These are phyloP conservation scores for Anas platyrhynchos DNA, from an alignment of 2,113 vertebrate species.

Conservation along the genomic window DNA sequence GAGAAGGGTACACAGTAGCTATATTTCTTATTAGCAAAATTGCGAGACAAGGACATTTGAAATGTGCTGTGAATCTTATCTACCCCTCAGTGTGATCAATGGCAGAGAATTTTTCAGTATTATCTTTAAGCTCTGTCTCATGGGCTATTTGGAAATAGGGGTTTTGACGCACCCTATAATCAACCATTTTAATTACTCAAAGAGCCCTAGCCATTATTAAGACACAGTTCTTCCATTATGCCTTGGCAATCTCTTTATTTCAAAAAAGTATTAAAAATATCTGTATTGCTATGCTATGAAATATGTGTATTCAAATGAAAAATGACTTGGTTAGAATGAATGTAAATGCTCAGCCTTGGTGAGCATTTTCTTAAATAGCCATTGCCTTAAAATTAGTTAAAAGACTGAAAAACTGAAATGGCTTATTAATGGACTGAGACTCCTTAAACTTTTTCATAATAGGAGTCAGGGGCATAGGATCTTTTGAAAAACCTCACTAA, in stretches of 20 bases:
- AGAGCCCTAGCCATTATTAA: not conserved
- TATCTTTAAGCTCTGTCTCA: not conserved
- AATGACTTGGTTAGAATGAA: not conserved
- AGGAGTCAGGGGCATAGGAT: slow-evolving; percentile 14
- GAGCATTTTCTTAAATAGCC: slow-evolving; percentile 17
- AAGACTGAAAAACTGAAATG: slow-evolving; percentile 39
- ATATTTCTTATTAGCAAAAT: not conserved
- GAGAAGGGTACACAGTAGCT: not conserved
- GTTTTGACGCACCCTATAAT: not conserved
- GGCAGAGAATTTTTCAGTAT: not conserved
- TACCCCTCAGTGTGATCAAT: not conserved
- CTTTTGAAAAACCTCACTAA: slow-evolving; percentile 47
- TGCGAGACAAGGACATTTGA: not conserved
- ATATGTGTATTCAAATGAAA: not conserved
- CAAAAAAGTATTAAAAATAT: not conserved
- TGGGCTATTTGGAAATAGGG: not conserved
- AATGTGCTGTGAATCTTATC: not conserved
- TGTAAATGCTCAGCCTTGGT: not conserved
- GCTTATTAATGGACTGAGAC: slow-evolving; percentile 62
- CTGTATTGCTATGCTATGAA: not conserved
- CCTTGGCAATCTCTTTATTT: not conserved
- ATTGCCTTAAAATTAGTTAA: slow-evolving; percentile 34
- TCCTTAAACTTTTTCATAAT: slow-evolving; percentile 16
- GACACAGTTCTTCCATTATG: not conserved
- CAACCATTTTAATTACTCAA: not conserved